Conservation (phyloP, 2,113 vertebrate genomes). For the Laticauda laticaudata region DNA sequence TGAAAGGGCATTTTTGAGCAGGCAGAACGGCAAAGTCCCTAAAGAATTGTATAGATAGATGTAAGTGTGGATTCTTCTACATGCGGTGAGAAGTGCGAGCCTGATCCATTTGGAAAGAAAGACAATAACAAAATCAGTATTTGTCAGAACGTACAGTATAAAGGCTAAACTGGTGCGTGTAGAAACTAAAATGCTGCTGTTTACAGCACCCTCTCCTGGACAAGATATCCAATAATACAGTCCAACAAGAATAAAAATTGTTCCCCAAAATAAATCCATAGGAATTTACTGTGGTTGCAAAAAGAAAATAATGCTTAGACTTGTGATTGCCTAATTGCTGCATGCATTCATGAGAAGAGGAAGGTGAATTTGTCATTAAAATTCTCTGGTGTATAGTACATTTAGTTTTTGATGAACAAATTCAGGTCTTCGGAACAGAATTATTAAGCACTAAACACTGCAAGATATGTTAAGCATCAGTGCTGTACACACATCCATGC, state of each 20-base stretch:
- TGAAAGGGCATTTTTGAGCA: background rate
- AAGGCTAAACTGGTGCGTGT: background rate
- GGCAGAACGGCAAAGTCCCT: background rate
- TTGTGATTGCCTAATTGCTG: background rate
- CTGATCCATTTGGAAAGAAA: background rate
- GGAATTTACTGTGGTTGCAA: background rate
- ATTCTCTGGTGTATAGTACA: background rate
- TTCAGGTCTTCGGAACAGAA: background rate
- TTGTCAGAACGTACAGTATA: background rate
- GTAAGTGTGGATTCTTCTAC: background rate
- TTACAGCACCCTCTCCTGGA: constrained; percentile 3
- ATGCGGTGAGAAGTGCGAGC: background rate
- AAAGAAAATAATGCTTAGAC: background rate
- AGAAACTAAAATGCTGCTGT: background rate
- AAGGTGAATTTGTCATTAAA: background rate
- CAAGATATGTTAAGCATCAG: background rate
- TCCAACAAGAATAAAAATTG: background rate
- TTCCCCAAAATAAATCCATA: background rate
- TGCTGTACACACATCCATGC: background rate
- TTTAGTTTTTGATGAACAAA: background rate
- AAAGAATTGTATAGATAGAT: background rate
- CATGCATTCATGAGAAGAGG: background rate
- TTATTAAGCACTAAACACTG: background rate
- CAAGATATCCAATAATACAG: constrained; percentile 6
- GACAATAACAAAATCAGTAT: background rate